Conservation (phyloP, 2,888 invertebrate genomes). For the Calliphora vomitoria region DNA sequence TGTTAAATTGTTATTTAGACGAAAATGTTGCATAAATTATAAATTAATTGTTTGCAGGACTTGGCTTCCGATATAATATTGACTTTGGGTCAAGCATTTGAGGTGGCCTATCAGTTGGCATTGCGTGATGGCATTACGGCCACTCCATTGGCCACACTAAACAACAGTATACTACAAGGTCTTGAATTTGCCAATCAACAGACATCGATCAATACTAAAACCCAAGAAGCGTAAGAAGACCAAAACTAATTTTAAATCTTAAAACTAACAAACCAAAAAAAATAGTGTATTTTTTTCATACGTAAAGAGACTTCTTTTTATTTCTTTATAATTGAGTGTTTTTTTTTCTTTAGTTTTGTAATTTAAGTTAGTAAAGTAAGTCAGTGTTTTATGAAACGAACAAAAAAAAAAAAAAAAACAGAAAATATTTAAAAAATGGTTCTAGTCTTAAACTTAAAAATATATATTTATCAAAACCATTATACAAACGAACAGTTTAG, state of each 20-base stretch:
- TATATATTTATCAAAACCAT: conserved; percentile 41
- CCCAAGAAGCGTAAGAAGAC: conserved; percentile 73
- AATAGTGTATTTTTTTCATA: conserved; percentile 21
- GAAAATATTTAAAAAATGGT: conserved; percentile 26
- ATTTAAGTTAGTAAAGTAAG: conserved; percentile 59
- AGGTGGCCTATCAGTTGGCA: conserved; percentile 98
- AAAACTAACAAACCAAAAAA: conserved; percentile 37
- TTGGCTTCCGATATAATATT: conserved; percentile 98
- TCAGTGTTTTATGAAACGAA: conserved; percentile 38
- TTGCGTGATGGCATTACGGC: conserved; percentile 83
- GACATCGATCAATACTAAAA: conserved; percentile 58
- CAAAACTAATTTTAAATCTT: conserved; percentile 42
- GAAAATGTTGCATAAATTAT: conserved; percentile 11
- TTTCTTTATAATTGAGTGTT: conserved; percentile 21
- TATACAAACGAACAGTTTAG: conserved; percentile 39
- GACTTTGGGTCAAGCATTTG: conserved; percentile 98
- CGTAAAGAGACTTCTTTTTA: conserved; percentile 12
- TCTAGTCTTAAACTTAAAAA: conserved; percentile 61
- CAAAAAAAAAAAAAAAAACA: neutral
- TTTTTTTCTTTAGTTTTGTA: conserved; percentile 20
- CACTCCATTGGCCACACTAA: conserved; percentile 60
- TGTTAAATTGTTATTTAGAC: neutral
- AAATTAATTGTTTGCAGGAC: conserved; percentile 87
- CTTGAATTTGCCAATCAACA: conserved; percentile 55
- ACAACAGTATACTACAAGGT: conserved; percentile 64